Evolutionary conservation across 2,797 vertebrate species (phyloP).

Genomic region (Melanotaenia pygmaea): DNA sequence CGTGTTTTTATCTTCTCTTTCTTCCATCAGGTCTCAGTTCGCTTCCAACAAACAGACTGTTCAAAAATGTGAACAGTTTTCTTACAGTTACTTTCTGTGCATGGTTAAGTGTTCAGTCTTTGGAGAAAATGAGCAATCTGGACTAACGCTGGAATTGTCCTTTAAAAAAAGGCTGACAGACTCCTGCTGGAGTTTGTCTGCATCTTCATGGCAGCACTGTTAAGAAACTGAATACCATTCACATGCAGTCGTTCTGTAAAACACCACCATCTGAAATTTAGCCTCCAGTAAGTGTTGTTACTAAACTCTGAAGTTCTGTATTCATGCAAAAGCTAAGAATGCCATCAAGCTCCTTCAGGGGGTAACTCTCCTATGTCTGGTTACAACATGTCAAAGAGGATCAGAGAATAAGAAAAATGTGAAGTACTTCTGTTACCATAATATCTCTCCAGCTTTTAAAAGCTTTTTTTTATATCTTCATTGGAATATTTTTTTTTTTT

Average conservation of each 20-base stretch:
- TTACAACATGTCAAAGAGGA: no score
- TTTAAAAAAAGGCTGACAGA: constrained; percentile 1
- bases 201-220: constrained; percentile 4
- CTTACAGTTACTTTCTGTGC: background rate
- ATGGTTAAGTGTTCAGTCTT: background rate
- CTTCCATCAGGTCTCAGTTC: no score
- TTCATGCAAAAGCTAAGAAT: no score
- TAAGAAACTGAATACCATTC: constrained; percentile 11
- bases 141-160: constrained; percentile 47
- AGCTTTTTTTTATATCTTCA: no score
- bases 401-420: no score
- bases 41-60: background rate
- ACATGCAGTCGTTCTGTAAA: constrained; percentile 23
- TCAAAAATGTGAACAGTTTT: background rate
- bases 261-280: background rate
- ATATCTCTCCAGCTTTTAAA: no score
- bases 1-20: no score
- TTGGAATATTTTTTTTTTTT: no score
- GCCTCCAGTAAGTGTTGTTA: background rate
- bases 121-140: constrained; percentile 1
- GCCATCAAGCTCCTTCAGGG: no score
- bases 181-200: constrained; percentile 26
- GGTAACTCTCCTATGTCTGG: no score
- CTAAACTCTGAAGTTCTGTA: no score
- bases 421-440: no score